Percentiles rank a stretch among this genome's conserved stretches.
These are phyloP conservation scores for Epinotia brunnichana DNA, from an alignment of 2,888 invertebrate genomes.

Conservation along the genomic window DNA sequence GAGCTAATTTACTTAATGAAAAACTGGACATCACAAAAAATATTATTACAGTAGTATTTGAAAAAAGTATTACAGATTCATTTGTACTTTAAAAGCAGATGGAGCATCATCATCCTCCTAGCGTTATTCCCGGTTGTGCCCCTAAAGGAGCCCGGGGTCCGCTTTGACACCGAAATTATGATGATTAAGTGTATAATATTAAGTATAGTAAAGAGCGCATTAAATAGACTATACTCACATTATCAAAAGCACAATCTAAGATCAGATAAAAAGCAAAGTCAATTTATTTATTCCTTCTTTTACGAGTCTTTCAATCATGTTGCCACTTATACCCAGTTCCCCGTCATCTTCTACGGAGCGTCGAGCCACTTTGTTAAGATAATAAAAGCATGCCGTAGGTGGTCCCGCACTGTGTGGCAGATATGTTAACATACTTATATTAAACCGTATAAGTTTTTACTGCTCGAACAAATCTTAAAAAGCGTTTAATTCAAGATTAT, in stretches of 20 bases:
- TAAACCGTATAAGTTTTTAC: conserved; percentile 72
- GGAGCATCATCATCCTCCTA: too few relatives aligned
- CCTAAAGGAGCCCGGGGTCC: too few relatives aligned
- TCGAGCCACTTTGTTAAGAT: conserved; percentile 57
- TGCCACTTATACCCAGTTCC: conserved; percentile 57
- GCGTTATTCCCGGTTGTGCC: too few relatives aligned
- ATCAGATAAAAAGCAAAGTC: conserved; percentile 24
- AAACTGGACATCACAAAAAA: too few relatives aligned
- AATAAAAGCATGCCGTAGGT: conserved; percentile 74
- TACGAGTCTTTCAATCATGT: conserved; percentile 47
- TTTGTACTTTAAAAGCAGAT: too few relatives aligned
- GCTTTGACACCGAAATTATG: too few relatives aligned
- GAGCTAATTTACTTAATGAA: too few relatives aligned
- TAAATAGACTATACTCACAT: background rate
- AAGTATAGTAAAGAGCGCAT: too few relatives aligned
- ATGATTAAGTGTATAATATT: too few relatives aligned
- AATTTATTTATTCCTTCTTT: conserved; percentile 41
- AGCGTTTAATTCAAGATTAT: conserved; percentile 29
- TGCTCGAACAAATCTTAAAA: conserved; percentile 60
- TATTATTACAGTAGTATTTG: too few relatives aligned
- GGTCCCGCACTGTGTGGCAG: conserved; percentile 67
- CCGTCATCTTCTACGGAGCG: conserved; percentile 55
- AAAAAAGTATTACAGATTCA: too few relatives aligned
- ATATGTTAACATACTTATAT: conserved; percentile 74
- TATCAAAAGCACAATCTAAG: conserved; percentile 10